Evolutionary conservation across 2,888 invertebrate genomes (phyloP), one percentile per base, ranked within the genome.

Genomic region (Papilio protenor): DNA sequence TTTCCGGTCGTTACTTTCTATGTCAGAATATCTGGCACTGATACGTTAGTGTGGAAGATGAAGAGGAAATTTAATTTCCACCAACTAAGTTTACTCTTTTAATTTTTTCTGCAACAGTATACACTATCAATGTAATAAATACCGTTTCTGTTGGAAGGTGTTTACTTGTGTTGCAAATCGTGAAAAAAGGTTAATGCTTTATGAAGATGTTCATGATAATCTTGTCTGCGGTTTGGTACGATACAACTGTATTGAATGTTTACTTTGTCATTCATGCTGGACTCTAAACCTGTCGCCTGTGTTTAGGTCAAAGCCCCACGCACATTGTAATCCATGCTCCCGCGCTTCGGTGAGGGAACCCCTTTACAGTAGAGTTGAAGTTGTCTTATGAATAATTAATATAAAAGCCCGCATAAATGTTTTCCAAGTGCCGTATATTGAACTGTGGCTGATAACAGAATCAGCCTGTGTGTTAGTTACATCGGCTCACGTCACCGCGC

Each of bases 401-500:
- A 79, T 64, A 75, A 77, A 78, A 75, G 73, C 80, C 81, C 81
- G 81, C 81, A 80, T 81, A 78, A 77, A 80, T 78, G 74, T 77
- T 78, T 72, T 69, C 27, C 23, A 78, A 52, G 75, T 77, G 72
- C 78, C 70, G 80, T 78, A 80, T 81, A 76, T 78, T 61, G 75
- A 77, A 80, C 79, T 73, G 81, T 71, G 49, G 72, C 72, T 79
- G 81, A 83, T 82, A 82, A 80, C 77, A 82, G 72, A 80, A 81
- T 82, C 81, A 57, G 81, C 80, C 88, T 90, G 87, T 88, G 82
- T 82, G 66, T n/a, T 66, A 45, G 88, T 93, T 93, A 92, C 91
- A 91, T 90, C 90, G 90, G 86, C 81, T 83, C 87, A 87, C 92
- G 92, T 93, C 94, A 92, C 85, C 87, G 88, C 81, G 83, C 85